A percentile compares a stretch with the other conserved stretches of the same genome.
These are phyloP conservation scores for Cheilinus undulatus DNA, from an alignment of 2,113 vertebrate genomes.

Conservation along the genomic window DNA sequence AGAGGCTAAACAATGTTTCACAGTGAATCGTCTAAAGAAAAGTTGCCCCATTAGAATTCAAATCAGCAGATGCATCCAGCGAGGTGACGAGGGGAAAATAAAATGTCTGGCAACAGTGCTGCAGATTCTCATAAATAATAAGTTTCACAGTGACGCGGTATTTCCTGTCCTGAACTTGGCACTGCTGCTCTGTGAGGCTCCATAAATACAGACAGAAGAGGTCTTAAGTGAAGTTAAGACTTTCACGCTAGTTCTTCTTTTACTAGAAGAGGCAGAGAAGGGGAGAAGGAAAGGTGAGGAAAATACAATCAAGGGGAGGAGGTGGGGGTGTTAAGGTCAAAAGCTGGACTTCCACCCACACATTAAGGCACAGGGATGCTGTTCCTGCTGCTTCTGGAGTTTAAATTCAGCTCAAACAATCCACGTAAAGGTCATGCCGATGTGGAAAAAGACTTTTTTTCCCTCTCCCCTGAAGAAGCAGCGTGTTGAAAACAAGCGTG, in stretches of 20 bases:
- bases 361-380: constrained; percentile 11
- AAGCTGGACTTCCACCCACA: constrained; percentile 32
- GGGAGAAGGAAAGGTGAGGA: constrained; percentile 15
- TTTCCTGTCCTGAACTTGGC: constrained; percentile 29
- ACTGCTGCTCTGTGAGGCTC: constrained; percentile 19
- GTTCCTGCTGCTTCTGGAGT: constrained; percentile 1
- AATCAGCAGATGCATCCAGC: constrained; percentile 18
- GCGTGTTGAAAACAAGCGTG: constrained; percentile 45
- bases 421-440: constrained; percentile 31
- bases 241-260: constrained; percentile 37
- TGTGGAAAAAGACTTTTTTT: neutral
- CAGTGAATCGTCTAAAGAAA: constrained; percentile 30
- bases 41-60: constrained; percentile 31
- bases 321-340: constrained; percentile 11
- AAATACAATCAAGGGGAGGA: neutral
- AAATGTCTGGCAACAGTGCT: constrained; percentile 38
- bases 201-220: constrained; percentile 25
- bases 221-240: constrained; percentile 40
- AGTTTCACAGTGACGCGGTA: constrained; percentile 13
- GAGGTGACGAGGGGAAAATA: constrained; percentile 45
- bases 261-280: constrained; percentile 10
- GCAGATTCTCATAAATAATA: constrained; percentile 52
- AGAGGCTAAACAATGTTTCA: constrained; percentile 20
- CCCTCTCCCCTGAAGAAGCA: neutral
- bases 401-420: constrained; percentile 29